Percentiles rank a stretch among this genome's conserved stretches.
These are phyloP conservation scores for Dromius quadrimaculatus DNA, from an alignment of 2,888 invertebrate species.

Conservation along the genomic window DNA sequence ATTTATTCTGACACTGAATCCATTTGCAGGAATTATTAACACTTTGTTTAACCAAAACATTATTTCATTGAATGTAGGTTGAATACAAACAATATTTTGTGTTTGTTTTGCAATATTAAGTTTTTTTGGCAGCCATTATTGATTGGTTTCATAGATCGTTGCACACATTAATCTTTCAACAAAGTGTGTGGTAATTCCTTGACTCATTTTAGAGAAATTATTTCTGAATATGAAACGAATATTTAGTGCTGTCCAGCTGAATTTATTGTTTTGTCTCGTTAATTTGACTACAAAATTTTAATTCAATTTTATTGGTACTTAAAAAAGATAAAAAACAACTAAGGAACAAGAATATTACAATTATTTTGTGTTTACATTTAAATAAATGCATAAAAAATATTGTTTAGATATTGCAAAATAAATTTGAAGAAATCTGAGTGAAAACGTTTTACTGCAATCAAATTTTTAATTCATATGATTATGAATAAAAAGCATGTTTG, in stretches of 20 bases:
- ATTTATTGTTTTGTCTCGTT: background rate
- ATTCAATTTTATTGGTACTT: constrained; percentile 6
- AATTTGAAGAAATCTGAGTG: no score
- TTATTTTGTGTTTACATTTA: background rate
- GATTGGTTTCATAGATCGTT: constrained; percentile 17
- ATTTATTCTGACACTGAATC: constrained; percentile 2
- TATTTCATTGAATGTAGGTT: constrained; percentile 25
- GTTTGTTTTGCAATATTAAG: constrained; percentile 19
- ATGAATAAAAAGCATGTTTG: constrained; percentile 1
- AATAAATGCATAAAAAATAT: no score
- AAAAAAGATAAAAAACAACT: background rate
- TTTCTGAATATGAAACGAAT: no score
- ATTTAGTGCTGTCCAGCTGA: no score
- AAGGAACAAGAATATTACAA: background rate
- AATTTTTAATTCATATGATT: constrained; percentile 1
- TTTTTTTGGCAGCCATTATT: background rate
- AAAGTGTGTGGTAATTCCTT: constrained; percentile 19
- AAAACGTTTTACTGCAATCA: no score
- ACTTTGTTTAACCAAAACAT: constrained; percentile 14
- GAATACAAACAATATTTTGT: no score
- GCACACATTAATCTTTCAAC: constrained; percentile 3
- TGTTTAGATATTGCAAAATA: background rate
- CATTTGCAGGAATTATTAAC: background rate
- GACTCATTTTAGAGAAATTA: no score
- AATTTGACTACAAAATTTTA: background rate